Conservation (phyloP, 2,113 vertebrate species). For the Arenaria interpres region DNA sequence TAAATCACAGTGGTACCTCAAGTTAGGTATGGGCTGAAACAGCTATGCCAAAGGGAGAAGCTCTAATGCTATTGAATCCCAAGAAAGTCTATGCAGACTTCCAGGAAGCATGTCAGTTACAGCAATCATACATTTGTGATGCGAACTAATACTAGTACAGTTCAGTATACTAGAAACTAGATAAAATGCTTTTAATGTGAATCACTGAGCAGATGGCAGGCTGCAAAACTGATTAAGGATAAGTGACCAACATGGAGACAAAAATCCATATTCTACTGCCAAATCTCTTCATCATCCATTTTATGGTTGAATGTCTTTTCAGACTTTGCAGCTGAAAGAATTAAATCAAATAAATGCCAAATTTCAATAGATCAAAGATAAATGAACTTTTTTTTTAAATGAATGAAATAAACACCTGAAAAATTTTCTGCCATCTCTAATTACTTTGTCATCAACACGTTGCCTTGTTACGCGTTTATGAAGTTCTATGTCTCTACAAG, state of each 20-base stretch:
- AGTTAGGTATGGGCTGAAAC: not conserved
- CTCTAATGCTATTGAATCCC: not conserved
- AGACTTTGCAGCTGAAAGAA: not conserved
- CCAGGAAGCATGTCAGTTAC: not conserved
- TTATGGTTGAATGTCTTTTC: not conserved
- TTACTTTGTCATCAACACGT: not conserved
- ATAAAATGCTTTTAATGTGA: not conserved
- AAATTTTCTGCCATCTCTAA: not conserved
- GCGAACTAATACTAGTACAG: not conserved
- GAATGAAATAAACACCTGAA: not conserved
- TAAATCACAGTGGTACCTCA: slow-evolving; percentile 27
- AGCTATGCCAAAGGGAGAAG: not conserved
- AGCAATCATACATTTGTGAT: not conserved
- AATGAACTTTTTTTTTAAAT: not conserved
- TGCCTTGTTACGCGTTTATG: not conserved
- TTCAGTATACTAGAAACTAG: not conserved
- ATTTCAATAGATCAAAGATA: not conserved
- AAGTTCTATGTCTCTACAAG: not conserved
- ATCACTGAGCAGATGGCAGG: not conserved
- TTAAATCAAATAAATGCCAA: not conserved
- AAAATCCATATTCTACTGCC: not conserved
- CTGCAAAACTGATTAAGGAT: not conserved
- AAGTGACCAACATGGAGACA: not conserved
- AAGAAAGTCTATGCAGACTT: not conserved
- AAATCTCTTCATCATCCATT: not conserved